Evolutionary conservation across 2,888 invertebrate genomes (phyloP).

Genomic region (Chironomus riparius): DNA sequence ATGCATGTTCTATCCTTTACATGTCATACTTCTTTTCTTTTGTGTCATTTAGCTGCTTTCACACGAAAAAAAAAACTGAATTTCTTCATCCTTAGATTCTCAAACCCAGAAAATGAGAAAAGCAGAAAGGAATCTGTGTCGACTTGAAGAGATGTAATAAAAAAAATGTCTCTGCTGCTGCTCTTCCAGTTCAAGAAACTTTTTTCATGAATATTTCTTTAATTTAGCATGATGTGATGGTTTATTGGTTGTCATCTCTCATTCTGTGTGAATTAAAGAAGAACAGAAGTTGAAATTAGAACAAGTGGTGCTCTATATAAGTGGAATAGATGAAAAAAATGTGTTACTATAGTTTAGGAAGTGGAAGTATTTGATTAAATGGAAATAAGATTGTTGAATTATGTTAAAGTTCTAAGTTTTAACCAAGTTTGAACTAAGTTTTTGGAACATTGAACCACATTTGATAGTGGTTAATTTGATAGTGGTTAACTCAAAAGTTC

Average conservation of each 20-base stretch:
- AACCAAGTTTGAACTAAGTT: too few relatives aligned
- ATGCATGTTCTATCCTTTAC: not conserved
- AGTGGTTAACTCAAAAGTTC: too few relatives aligned
- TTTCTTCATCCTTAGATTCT: not conserved
- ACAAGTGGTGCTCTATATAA: too few relatives aligned
- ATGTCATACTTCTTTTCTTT: not conserved
- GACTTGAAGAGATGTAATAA: not conserved
- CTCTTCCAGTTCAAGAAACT: not conserved
- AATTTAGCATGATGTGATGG: not conserved
- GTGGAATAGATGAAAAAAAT: too few relatives aligned
- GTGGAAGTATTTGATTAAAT: too few relatives aligned
- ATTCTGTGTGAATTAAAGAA: not conserved
- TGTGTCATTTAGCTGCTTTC: not conserved
- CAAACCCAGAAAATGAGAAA: not conserved
- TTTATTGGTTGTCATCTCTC: conserved; percentile 16
- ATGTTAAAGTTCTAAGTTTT: too few relatives aligned
- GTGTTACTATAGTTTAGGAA: too few relatives aligned
- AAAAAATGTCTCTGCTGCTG: not conserved
- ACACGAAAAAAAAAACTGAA: not conserved
- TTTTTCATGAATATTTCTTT: not conserved
- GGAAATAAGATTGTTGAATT: too few relatives aligned
- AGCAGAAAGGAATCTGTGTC: not conserved
- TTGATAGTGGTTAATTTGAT: too few relatives aligned
- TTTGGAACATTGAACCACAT: too few relatives aligned
- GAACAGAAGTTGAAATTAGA: not conserved